Base-by-base conservation (phyloP, 1,140 invertebrate species). In the Manduca sexta region DNA sequence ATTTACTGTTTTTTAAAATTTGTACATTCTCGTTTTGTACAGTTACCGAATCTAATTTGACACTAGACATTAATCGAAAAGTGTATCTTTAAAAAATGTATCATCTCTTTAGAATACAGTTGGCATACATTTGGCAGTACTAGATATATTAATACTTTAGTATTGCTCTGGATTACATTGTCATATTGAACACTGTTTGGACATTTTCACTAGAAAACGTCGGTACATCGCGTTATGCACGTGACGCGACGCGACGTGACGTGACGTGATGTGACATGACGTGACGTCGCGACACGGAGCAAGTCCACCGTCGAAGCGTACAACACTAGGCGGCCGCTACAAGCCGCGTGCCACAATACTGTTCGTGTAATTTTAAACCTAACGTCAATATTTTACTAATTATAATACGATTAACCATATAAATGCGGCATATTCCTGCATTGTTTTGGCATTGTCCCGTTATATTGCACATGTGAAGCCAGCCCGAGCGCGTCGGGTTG, bases 111-210 rank as follows among this genome's bases (percentile, higher is more conserved):
- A 80, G 64, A 81, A 79, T 82, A 85, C 70, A 77, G 78, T 82
- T 84, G 80, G 82, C 80, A 82, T 79, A 64, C 72, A 66, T 83
- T 85, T 85, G 82, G 82, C 82, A 85, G 80, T 79, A 82, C 80
- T 82, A 84, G 77, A 83, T 65, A 85, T 69, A 85, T 80, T 74
- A 82, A 85, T 81, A 85, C 70, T 79, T 82, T 84, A 83, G 77
- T 84, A 84, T 85, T 82, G 80, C 80, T 84, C 80, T 81, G 79
- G 71, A 72, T 81, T 84, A 85, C 82, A 85, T 85, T 81, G 82
- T 85, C 78, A 71, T 73, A 60, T 72, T 84, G 80, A 85, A 82
- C 82, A 85, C 82, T 67, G 77, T 62, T 67, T 56, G 62, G 66
- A 64, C 68, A 57, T 72, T 67, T 64, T 63, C 61, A 47, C 59